Evolutionary conservation across 2,888 invertebrate genomes (phyloP).

Genomic region (Trissonchulus latispiculum): DNA sequence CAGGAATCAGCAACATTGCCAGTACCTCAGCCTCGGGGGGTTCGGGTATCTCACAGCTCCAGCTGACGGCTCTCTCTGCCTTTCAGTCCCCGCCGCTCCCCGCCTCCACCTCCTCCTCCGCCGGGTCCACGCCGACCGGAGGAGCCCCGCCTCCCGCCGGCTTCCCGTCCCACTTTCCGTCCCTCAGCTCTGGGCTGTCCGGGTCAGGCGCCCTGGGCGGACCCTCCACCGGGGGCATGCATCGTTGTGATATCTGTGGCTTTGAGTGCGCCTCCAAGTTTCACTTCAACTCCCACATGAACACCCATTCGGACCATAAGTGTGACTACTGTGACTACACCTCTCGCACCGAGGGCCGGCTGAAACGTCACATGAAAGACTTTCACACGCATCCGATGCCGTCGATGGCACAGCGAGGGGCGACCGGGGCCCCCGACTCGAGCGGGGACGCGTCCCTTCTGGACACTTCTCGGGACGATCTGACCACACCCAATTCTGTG

Average conservation of each 20-base stretch:
- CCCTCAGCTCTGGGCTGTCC: not conserved
- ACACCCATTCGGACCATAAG: conserved; percentile 52
- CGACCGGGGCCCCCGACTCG: too few species aligned
- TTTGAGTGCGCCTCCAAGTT: conserved; percentile 46
- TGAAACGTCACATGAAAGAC: conserved; percentile 52
- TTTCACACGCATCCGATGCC: conserved; percentile 47
- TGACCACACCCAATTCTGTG: too few species aligned
- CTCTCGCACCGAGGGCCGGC: conserved; percentile 51
- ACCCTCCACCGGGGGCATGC: too few species aligned
- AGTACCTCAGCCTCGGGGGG: too few species aligned
- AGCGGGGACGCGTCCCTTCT: too few species aligned
- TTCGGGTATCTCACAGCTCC: too few species aligned
- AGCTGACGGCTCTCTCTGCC: too few species aligned
- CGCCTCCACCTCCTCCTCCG: not conserved
- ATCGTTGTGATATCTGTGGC: conserved; percentile 48
- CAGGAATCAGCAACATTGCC: too few species aligned
- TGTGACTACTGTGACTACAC: conserved; percentile 53
- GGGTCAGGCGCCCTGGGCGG: conserved; percentile 28
- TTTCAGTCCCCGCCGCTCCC: too few species aligned
- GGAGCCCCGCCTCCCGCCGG: not conserved
- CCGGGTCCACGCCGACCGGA: not conserved
- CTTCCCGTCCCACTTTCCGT: not conserved
- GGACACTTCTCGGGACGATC: too few species aligned
- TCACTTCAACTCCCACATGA: conserved; percentile 53
- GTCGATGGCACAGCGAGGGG: too few species aligned